Conservation (phyloP, 2,888 invertebrate species). For the Scaptomyza polygonia region DNA sequence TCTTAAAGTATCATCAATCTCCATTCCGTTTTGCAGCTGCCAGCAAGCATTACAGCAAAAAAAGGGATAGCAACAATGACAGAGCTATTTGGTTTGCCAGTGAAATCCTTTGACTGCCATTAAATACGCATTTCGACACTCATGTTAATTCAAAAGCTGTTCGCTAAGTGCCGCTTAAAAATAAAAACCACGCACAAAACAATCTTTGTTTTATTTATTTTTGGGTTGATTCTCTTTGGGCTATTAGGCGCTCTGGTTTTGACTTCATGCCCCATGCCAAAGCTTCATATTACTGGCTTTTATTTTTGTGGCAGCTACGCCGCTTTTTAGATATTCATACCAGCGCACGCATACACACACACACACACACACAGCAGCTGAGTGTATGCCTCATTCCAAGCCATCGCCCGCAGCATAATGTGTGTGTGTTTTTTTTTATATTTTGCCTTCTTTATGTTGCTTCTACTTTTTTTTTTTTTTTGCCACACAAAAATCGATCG, state of each 20-base stretch:
- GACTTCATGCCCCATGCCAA: constrained; percentile 32
- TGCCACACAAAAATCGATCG: constrained; percentile 74
- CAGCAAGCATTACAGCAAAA: not conserved
- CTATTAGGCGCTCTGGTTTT: constrained; percentile 51
- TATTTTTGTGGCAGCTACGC: constrained; percentile 46
- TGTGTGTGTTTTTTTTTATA: constrained; percentile 4
- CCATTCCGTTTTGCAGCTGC: constrained; percentile 37
- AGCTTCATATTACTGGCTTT: constrained; percentile 60
- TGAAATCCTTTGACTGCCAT: constrained; percentile 52
- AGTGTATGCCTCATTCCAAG: constrained; percentile 5
- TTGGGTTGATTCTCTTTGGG: constrained; percentile 32
- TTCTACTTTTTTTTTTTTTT: constrained; percentile 34
- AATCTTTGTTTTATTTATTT: constrained; percentile 26
- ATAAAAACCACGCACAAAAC: constrained; percentile 45
- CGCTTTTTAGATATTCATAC: constrained; percentile 69
- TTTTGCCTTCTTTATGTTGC: constrained; percentile 1
- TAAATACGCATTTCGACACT: constrained; percentile 69
- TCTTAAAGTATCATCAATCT: constrained; percentile 68
- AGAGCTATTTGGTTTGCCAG: constrained; percentile 36
- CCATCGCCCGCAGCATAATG: constrained; percentile 68
- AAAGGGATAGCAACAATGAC: constrained; percentile 27
- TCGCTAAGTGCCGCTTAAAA: constrained; percentile 54
- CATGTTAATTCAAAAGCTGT: constrained; percentile 43
- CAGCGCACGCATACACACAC: constrained; percentile 23
- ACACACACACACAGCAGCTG: constrained; percentile 3